Conservation (phyloP, 2,888 invertebrate genomes). For the Miltochrista miniata region DNA sequence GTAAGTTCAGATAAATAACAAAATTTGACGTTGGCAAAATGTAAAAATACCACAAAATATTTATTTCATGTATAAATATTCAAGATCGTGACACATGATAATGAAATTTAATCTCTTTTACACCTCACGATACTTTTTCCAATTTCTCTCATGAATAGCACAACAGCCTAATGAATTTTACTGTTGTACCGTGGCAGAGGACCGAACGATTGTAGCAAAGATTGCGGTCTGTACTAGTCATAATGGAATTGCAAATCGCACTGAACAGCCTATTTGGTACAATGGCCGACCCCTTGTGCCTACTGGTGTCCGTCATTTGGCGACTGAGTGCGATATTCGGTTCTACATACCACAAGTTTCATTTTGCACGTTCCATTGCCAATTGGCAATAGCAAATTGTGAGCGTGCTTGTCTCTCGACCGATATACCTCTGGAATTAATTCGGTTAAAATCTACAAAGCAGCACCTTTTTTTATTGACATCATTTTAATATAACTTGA, state of each 20-base stretch:
- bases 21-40: no score
- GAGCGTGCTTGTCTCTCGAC: conserved; percentile 54
- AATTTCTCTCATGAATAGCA: no score
- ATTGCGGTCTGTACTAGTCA: not conserved
- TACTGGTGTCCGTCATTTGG: conserved; percentile 31
- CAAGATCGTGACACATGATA: no score
- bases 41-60: no score
- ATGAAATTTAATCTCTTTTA: no score
- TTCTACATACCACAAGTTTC: conserved; percentile 44
- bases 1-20: no score
- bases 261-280: conserved; percentile 14
- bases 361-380: conserved; percentile 60
- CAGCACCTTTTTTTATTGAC: no score
- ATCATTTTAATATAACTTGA: no score
- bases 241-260: conserved; percentile 55
- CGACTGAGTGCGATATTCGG: no score
- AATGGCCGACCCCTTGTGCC: conserved; percentile 30
- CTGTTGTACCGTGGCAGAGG: not conserved
- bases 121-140: no score
- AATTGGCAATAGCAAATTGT: conserved; percentile 62
- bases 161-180: not conserved
- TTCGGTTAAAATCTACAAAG: conserved; percentile 24
- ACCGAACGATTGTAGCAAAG: not conserved
- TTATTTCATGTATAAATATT: no score
- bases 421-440: conserved; percentile 43